Percentiles rank a stretch among this genome's conserved stretches.
These are phyloP conservation scores for Drosophila navojoa DNA, from an alignment of 1,140 invertebrate genomes.

Conservation along the genomic window DNA sequence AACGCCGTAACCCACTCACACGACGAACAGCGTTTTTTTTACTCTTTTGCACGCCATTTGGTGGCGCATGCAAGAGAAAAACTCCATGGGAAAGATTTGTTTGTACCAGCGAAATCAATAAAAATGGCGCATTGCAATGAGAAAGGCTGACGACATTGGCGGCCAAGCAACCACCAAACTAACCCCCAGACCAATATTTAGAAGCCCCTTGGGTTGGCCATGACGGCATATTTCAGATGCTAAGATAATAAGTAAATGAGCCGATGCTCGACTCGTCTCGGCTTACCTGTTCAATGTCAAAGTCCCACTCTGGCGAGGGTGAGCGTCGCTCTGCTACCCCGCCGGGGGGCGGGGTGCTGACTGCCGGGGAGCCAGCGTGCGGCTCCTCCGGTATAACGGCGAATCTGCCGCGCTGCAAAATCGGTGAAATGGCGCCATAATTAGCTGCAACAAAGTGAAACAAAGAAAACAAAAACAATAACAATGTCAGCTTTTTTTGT, in stretches of 20 bases:
- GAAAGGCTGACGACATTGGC: slow-evolving; percentile 48
- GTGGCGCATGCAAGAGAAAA: slow-evolving; percentile 1
- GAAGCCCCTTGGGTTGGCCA: background rate
- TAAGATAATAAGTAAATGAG: slow-evolving; percentile 5
- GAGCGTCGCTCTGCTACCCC: slow-evolving; percentile 59
- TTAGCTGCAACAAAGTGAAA: slow-evolving; percentile 60
- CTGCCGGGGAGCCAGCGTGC: slow-evolving; percentile 75
- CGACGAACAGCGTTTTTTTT: background rate
- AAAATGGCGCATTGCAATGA: slow-evolving; percentile 72
- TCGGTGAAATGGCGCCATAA: slow-evolving; percentile 83
- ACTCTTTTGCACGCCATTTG: slow-evolving; percentile 9
- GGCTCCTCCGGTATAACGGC: slow-evolving; percentile 84
- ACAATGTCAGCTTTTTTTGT: too few relatives aligned
- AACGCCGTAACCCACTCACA: too few relatives aligned
- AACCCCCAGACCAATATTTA: background rate
- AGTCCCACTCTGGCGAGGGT: slow-evolving; percentile 83
- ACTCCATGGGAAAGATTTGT: slow-evolving; percentile 44
- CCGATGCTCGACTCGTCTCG: background rate
- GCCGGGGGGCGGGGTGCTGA: slow-evolving; percentile 64
- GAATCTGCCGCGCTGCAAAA: slow-evolving; percentile 82
- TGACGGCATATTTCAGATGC: slow-evolving; percentile 29
- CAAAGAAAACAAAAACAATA: too few relatives aligned
- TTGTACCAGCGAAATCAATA: slow-evolving; percentile 60
- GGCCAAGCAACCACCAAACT: background rate
- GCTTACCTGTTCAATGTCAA: slow-evolving; percentile 83